Conservation (phyloP, 2,797 vertebrate genomes). For the Columba guinea region DNA sequence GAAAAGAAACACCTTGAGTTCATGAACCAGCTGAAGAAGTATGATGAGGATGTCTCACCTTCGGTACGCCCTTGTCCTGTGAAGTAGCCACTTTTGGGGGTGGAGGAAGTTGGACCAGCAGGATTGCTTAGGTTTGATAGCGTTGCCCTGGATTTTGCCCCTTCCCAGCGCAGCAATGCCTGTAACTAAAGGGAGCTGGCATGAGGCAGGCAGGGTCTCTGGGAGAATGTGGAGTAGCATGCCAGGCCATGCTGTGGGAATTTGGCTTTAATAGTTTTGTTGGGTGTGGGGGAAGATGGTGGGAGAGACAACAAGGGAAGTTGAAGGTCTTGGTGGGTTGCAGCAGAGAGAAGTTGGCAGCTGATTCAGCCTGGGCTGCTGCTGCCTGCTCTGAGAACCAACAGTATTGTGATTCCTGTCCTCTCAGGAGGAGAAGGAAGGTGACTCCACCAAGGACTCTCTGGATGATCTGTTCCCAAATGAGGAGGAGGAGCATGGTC, state of each 20-base stretch:
- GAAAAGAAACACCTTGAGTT: slow-evolving; percentile 99
- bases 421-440: slow-evolving; percentile 93
- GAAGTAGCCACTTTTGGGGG: not conserved
- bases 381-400: not conserved
- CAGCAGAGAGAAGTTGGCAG: not conserved
- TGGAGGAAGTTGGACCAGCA: not conserved
- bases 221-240: not conserved
- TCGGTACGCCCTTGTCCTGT: slow-evolving; percentile 77
- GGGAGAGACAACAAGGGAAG: not conserved
- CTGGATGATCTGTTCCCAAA: slow-evolving; percentile 97
- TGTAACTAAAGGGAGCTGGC: not conserved
- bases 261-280: not conserved
- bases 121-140: not conserved
- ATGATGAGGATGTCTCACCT: slow-evolving; percentile 91
- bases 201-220: not conserved
- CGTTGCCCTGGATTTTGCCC: not conserved
- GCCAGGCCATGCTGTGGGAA: not conserved
- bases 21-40: slow-evolving; percentile 98
- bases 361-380: not conserved
- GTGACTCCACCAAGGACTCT: slow-evolving; percentile 89
- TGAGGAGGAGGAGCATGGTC: slow-evolving; percentile 92
- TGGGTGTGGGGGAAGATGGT: not conserved
- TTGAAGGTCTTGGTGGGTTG: not conserved
- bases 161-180: not conserved
- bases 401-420: not conserved